phyloP scores from a whole-genome alignment of 2,797 vertebrate species.

The Gobionotothen gibberifrons region DNA sequence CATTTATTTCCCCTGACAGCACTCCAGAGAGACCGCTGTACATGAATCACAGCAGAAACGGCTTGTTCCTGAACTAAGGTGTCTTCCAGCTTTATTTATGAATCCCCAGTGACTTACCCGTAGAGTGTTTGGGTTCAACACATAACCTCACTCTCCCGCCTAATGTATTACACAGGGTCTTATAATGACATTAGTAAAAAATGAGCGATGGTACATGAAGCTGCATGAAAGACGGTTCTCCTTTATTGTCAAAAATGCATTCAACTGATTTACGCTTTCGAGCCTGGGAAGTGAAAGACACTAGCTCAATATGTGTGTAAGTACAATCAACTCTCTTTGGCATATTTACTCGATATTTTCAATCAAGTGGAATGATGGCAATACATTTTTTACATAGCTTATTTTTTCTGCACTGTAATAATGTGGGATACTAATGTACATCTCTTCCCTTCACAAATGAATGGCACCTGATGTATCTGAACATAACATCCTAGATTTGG shows the following conservation, averaged over 20 bases:
- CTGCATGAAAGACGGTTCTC: slow-evolving; percentile 20
- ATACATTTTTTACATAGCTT: not conserved
- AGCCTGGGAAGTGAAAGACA: not conserved
- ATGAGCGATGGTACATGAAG: slow-evolving; percentile 27
- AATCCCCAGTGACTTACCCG: slow-evolving; percentile 11
- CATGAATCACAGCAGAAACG: slow-evolving; percentile 47
- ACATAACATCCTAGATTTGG: not conserved
- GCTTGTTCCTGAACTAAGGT: slow-evolving; percentile 38
- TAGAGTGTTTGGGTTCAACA: slow-evolving; percentile 20
- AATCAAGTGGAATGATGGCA: slow-evolving; percentile 27
- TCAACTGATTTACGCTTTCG: slow-evolving; percentile 27
- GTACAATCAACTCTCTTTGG: slow-evolving; percentile 16
- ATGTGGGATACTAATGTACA: not conserved
- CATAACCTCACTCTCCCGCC: slow-evolving; percentile 2
- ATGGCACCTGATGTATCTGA: slow-evolving; percentile 1
- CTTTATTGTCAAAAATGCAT: slow-evolving; percentile 34
- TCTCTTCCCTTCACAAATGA: slow-evolving; percentile 3
- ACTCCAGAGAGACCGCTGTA: slow-evolving; percentile 1
- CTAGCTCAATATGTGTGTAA: slow-evolving; percentile 15
- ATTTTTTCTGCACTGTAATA: not conserved
- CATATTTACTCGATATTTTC: slow-evolving; percentile 23
- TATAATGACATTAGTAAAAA: slow-evolving; percentile 32
- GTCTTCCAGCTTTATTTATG: slow-evolving; percentile 49
- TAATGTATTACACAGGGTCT: slow-evolving; percentile 43
- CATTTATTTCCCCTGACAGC: slow-evolving; percentile 55